These are phyloP conservation scores for Paelopatides confundens DNA, from an alignment of 53 echinoderm and acorn worm genomes.

Conservation along the genomic window DNA sequence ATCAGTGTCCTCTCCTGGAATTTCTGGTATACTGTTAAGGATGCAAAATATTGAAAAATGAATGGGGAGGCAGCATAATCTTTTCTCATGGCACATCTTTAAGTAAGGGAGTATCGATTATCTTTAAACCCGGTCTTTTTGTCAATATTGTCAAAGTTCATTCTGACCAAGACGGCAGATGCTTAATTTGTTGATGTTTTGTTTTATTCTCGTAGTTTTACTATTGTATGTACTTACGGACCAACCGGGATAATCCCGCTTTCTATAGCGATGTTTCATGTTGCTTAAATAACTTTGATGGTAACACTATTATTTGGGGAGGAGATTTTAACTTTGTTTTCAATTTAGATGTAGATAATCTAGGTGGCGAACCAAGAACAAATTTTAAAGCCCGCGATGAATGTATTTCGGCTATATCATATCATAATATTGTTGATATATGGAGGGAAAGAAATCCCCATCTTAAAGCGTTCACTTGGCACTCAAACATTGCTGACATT, in stretches of 20 bases:
- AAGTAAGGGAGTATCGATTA: not conserved
- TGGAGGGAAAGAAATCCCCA: constrained; percentile 49
- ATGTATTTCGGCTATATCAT: not conserved
- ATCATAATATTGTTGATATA: constrained; percentile 37
- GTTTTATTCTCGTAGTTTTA: not conserved
- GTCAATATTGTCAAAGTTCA: not conserved
- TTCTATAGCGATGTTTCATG: not conserved
- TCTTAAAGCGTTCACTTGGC: constrained; percentile 32
- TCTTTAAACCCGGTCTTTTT: not conserved
- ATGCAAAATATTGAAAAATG: not conserved
- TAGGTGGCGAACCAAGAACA: constrained; percentile 30
- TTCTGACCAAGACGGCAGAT: not conserved
- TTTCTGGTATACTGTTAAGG: not conserved
- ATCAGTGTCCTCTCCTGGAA: no score
- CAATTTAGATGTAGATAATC: constrained; percentile 31
- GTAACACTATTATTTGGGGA: not conserved
- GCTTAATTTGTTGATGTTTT: not conserved
- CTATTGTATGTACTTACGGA: not conserved
- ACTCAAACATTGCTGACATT: constrained; percentile 42
- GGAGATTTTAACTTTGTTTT: constrained; percentile 32
- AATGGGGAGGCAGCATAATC: constrained; percentile 21
- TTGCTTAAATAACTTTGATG: not conserved
- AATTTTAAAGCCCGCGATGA: constrained; percentile 34
- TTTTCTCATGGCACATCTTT: constrained; percentile 24
- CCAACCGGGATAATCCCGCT: not conserved